Percentiles rank a stretch among this genome's conserved stretches.
Evolutionary conservation across 2,113 vertebrate genomes (phyloP).

Genomic region (Balaenoptera acutorostrata): DNA sequence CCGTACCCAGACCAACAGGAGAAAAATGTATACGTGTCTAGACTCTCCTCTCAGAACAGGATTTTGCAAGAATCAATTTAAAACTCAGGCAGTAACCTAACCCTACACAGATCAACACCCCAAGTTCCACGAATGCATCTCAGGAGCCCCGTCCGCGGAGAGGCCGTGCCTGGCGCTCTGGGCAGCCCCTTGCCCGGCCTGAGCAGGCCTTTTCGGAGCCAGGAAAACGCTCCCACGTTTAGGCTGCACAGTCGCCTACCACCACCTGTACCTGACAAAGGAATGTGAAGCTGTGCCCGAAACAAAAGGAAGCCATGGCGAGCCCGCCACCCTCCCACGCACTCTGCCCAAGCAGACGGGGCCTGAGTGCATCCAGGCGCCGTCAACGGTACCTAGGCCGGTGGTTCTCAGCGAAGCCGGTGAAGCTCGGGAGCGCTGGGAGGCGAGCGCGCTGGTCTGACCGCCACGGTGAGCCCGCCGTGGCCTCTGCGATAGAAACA

Average conservation of each 20-base stretch:
- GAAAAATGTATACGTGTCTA: rapidly evolving
- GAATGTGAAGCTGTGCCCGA: rapidly evolving
- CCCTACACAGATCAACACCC: rapidly evolving
- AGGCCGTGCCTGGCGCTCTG: not conserved
- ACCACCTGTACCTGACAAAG: not conserved
- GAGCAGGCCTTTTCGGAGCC: not conserved
- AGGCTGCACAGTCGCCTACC: not conserved
- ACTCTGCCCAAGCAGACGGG: not conserved
- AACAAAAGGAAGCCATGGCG: not conserved
- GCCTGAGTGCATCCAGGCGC: no score
- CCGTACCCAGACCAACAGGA: not conserved
- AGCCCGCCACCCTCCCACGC: not conserved
- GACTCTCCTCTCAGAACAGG: not conserved
- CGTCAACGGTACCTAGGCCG: rapidly evolving
- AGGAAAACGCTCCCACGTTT: not conserved
- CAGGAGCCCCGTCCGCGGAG: not conserved
- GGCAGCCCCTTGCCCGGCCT: not conserved
- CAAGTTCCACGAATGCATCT: not conserved
- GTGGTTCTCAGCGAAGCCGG: rapidly evolving
- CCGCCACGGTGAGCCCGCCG: not conserved
- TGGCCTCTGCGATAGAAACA: not conserved
- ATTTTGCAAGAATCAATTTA: not conserved
- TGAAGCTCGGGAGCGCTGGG: not conserved
- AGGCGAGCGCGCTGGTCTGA: not conserved
- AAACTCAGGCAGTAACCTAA: not conserved